Conservation (phyloP, 2,113 vertebrate species). For the Tricholaema leucomelas region DNA sequence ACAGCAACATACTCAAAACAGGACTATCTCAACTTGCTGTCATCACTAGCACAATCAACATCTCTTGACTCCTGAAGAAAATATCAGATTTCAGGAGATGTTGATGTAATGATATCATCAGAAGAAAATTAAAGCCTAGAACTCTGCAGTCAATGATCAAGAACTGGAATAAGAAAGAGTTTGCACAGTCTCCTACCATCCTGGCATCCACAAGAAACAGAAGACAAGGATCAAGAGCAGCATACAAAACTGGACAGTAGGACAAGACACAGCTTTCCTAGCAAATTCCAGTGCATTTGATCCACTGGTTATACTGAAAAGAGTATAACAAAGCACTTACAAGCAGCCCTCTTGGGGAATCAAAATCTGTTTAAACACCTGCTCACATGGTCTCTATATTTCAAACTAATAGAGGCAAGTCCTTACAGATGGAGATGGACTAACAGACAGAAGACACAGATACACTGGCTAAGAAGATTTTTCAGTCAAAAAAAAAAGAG, state of each 20-base stretch:
- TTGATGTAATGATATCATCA: not conserved
- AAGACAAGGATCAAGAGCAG: not conserved
- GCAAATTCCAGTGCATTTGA: not conserved
- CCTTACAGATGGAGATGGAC: accelerated
- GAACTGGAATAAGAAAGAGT: not conserved
- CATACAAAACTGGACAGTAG: not conserved
- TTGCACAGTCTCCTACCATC: not conserved
- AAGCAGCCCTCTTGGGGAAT: not conserved
- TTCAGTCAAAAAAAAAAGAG: not conserved
- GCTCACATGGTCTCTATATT: not conserved
- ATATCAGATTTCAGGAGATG: too few relatives aligned
- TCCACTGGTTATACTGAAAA: not conserved
- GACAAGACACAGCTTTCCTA: not conserved
- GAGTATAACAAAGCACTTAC: not conserved
- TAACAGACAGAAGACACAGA: not conserved
- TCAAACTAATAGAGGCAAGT: not conserved
- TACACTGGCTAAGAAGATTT: not conserved
- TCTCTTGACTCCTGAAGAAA: too few relatives aligned
- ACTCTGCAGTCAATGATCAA: not conserved
- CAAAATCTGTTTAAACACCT: not conserved
- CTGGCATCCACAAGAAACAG: not conserved
- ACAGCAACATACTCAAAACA: not conserved
- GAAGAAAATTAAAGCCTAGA: not conserved
- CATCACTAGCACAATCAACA: not conserved
- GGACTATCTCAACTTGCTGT: not conserved